A percentile compares a stretch with the other conserved stretches of the same genome.
These are phyloP conservation scores for Dallia pectoralis DNA, from an alignment of 2,797 vertebrate genomes.

Conservation along the genomic window DNA sequence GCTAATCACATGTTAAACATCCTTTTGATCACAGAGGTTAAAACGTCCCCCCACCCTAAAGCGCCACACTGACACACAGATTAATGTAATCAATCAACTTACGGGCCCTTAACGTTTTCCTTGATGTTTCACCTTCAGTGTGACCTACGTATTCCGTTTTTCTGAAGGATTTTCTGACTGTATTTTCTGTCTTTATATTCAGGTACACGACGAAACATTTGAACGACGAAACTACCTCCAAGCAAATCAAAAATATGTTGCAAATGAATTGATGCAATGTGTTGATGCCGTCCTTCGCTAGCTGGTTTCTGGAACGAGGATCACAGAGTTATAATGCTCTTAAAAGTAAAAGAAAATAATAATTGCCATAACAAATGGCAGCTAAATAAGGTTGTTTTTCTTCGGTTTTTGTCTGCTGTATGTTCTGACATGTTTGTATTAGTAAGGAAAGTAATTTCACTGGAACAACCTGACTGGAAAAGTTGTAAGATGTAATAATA, in stretches of 20 bases:
- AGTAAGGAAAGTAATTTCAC: conserved; percentile 57
- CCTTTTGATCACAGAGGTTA: neutral
- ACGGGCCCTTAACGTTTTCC: neutral
- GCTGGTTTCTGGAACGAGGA: neutral
- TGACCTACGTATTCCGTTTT: too few relatives aligned
- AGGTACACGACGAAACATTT: conserved; percentile 99
- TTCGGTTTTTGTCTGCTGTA: conserved; percentile 51
- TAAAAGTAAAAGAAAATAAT: conserved; percentile 46
- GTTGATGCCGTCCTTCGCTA: neutral
- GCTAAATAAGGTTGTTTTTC: conserved; percentile 73
- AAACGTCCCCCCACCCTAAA: neutral
- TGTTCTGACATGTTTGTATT: conserved; percentile 70
- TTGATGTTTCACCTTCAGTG: neutral
- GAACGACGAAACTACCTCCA: conserved; percentile 98
- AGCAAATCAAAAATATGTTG: conserved; percentile 95
- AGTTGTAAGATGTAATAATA: conserved; percentile 14
- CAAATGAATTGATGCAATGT: conserved; percentile 68
- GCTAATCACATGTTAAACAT: neutral
- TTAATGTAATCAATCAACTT: neutral
- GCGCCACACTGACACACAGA: neutral
- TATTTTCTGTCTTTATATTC: conserved; percentile 16
- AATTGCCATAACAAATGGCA: conserved; percentile 80
- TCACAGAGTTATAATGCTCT: conserved; percentile 7
- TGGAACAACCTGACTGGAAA: conserved; percentile 84
- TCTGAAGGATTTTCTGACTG: neutral